Evolutionary conservation across 2,113 vertebrate genomes (phyloP), one percentile per base, ranked within the genome.

Genomic region (Anoura caudifer): DNA sequence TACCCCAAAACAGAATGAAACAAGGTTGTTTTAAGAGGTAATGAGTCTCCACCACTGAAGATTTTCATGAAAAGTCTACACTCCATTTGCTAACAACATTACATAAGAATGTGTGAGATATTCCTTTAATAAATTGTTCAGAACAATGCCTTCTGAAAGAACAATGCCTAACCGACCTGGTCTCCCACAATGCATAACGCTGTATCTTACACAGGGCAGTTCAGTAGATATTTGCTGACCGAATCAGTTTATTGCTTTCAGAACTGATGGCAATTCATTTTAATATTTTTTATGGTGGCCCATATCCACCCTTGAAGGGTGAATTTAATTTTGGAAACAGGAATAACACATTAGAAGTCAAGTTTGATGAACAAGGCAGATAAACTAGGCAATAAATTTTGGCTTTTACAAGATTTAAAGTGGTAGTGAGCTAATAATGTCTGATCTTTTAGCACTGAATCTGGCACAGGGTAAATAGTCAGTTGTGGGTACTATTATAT

Each of bases 111-210:
- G 3, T 20, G 8, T 70, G 28, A 90, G 43, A 69, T 79, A 80
- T 87, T 97, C 94, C 67, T 82, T 19, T 45, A 94, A 94, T 79
- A 75, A 87, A 82, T 67, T 93, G 47, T 85, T 93, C 67, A 82
- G 50, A 70, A 94, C 73, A 90, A 92, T 69, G 91, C 31, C 52
- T 81, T 94, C 28, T 84, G 80, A 84, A 94, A 85, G 59, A 81
- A 90, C 14, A 52, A 88, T 36, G 36, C 31, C 47, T 63, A 67
- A 80, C 84, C 73, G 36, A 86, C 69, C 61, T 47, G 47, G 14
- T 79, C 38, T 83, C 28, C 31, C 33, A 69, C 26, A 41, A 47
- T 80, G 70, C 28, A 41, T 89, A 89, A 80, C 19, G 65, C 3
- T 70, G 14, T 65, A 14, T 77, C 26, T 81, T 54, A 81, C 52